Base-by-base conservation (phyloP, 2,888 invertebrate species). In the Trissolcus japonicus region DNA sequence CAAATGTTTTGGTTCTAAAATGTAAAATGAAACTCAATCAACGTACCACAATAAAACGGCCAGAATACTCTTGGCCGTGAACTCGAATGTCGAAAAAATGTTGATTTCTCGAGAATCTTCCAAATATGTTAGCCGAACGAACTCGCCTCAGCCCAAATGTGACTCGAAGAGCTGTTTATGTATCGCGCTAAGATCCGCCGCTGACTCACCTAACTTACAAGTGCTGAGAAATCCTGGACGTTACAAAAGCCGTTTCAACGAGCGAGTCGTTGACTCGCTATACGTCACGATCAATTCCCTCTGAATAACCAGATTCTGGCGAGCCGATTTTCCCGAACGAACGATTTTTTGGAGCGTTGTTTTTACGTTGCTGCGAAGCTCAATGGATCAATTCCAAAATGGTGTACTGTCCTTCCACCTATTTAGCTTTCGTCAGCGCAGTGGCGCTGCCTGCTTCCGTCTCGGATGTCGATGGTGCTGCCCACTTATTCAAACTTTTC, bases 161-260 rank as follows among this genome's bases (percentile, higher is more conserved):
- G 60, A 40, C 35, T 29, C 25, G 54, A 21, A 41, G 53, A 50
- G 46, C 35, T 73, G 66, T 66, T 65, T 65, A 53, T 59, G 59
- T 59, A 65, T 65, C 60, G 57, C 46, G 63, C 25, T 46, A 63
- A 63, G 51, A 40, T 72, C 57, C 71, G 60, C 73, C 72, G 72
- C 59, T 54, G 66, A 73, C 73, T 73, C 73, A 73, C 73, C 73
- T 73, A 73, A 65, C 72, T 72, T 65, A 72, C 65, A 46, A 59
- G 17, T 40, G 72, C 11, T 60, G 72, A 59, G 9, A 51, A 17
- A 41, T 65, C 72, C 72, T 65, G 65, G 72, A 65, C 60, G 71
- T 19, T 63, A 57, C 46, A 41, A 71, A 56, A 72, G 51, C 71
- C 71, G 63, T 63, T 63, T 54, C 57, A 57, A 60, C 72, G 72